Base-by-base conservation (phyloP, 2,888 invertebrate genomes). In the Bugula neritina region DNA sequence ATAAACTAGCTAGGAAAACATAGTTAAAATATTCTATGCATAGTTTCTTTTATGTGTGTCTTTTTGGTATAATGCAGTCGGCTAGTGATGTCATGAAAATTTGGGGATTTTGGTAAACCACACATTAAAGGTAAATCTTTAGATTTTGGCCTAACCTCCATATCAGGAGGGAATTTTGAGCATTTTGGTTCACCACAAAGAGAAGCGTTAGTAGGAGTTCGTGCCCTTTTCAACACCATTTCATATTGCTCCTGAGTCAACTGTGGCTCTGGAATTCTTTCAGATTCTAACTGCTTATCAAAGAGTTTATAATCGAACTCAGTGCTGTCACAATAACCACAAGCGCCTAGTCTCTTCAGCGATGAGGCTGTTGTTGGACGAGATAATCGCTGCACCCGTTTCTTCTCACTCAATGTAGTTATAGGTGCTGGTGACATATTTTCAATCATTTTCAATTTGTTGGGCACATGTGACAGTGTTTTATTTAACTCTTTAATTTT, bases 301-400 rank as follows among this genome's bases (percentile, higher is more conserved):
- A 63, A 63, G 13, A 10, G 10, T 34, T 63, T 34, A 3, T 2
- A 25, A 63, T 63, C 63, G 2, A 63, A 31, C 3, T 63, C 63
- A 13, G 21, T 63, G n/a, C 31, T 31, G 5, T 17, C 17, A 27
- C 63, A 63, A 34, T 63, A 63, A 13, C 63, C 34, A 63, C 63
- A 63, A 27, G 34, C 29, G 21, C 63, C 63, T 34, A 63, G 31
- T 63, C 63, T 2, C 31, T 63, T 63, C 5, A 63, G 27, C 5
- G 63, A 63, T 13, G 29, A 63, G 13, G 63, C 63, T 13, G 63
- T 63, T 10, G 63, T 63, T 3, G 63, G 63, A 31, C 63, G 63
- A 31, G 63, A 29, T 31, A 63, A 27, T 31, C 63, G 27, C 25
- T 17, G 25, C 3, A 63, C 29, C 17, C 29, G 10, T 34, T 63